phyloP scores from a whole-genome alignment of 2,888 invertebrate species.

The Scaptodrosophila latifasciaeformis region DNA sequence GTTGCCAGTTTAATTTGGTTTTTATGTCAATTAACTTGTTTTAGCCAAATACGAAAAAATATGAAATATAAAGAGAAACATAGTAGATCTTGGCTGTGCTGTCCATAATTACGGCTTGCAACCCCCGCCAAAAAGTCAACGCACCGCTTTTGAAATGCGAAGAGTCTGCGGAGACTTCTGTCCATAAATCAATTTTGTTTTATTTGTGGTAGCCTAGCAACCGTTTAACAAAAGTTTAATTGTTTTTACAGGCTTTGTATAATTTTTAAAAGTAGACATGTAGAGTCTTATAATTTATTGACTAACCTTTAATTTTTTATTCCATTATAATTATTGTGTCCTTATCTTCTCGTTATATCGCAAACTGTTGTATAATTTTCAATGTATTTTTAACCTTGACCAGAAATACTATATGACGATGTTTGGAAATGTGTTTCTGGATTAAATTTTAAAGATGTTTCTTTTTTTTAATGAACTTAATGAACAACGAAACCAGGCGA shows the following conservation, averaged over 20 bases:
- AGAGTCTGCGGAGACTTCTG: constrained; percentile 9
- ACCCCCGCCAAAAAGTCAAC: constrained; percentile 5
- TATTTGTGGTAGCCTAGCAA: not conserved
- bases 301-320: constrained; percentile 46
- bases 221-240: not conserved
- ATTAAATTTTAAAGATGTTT: no score
- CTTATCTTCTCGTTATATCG: no score
- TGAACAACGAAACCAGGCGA: no score
- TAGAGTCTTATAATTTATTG: constrained; percentile 29
- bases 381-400: constrained; percentile 31
- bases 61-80: no score
- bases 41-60: constrained; percentile 35
- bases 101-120: no score
- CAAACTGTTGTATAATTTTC: no score
- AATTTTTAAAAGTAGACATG: no score
- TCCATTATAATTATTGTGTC: constrained; percentile 14
- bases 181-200: constrained; percentile 31
- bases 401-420: constrained; percentile 28
- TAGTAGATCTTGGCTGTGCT: no score
- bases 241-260: no score
- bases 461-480: no score
- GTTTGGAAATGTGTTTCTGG: no score
- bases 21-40: constrained; percentile 52
- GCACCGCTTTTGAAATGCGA: constrained; percentile 1
- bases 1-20: constrained; percentile 31